These are phyloP conservation scores for Drosophila nigromelanica DNA, from an alignment of 1,140 invertebrate genomes.

Conservation along the genomic window DNA sequence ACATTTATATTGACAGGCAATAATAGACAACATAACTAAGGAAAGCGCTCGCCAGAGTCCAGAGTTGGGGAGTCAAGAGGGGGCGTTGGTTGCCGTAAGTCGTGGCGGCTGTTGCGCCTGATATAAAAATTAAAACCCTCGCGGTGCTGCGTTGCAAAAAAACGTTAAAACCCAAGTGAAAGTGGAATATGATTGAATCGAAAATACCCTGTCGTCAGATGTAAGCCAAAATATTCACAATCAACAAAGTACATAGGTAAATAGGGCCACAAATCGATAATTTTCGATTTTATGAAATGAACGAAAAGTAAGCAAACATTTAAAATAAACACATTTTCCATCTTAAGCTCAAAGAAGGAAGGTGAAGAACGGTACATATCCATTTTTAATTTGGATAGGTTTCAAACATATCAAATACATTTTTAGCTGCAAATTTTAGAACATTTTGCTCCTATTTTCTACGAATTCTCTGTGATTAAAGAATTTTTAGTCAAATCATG, in stretches of 20 bases:
- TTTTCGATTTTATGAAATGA: too few species aligned
- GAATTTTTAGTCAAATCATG: too few species aligned
- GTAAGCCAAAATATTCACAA: not conserved
- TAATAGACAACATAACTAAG: slow-evolving; percentile 82
- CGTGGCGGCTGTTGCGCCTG: slow-evolving; percentile 32
- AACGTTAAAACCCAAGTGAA: not conserved
- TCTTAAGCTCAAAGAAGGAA: too few species aligned
- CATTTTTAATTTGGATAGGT: too few species aligned
- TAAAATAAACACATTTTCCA: too few species aligned
- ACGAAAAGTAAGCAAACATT: too few species aligned
- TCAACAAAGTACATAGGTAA: not conserved
- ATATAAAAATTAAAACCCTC: slow-evolving; percentile 71
- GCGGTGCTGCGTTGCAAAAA: slow-evolving; percentile 52
- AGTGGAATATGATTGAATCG: not conserved
- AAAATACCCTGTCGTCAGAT: not conserved
- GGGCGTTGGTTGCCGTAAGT: not conserved
- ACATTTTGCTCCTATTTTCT: too few species aligned
- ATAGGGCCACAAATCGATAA: not conserved
- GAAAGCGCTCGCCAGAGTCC: slow-evolving; percentile 7
- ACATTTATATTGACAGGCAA: slow-evolving; percentile 83
- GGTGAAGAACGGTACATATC: too few species aligned
- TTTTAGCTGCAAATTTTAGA: too few species aligned
- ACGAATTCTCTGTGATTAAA: too few species aligned
- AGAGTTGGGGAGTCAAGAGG: slow-evolving; percentile 1
- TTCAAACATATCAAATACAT: too few species aligned